Base-by-base conservation (phyloP, 2,113 vertebrate genomes). In the Cariama cristata region DNA sequence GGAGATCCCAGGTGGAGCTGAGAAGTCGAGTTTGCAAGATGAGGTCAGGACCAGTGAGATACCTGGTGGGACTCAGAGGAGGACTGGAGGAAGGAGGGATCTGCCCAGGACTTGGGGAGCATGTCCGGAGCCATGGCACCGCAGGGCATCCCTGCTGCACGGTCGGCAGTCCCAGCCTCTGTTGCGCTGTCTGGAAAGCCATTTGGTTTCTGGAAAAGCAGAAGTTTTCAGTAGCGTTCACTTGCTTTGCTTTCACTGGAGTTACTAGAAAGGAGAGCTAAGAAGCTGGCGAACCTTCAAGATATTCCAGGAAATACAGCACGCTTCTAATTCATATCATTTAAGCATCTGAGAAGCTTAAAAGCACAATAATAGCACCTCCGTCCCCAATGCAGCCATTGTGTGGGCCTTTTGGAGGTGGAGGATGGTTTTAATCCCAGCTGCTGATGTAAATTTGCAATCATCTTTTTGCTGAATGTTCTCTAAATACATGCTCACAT, bases 181-280 rank as follows among this genome's bases (percentile, higher is more conserved):
- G 1, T n/a, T 3, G 5, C 1, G 0, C 12, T 21, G 1, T 2
- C 50, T 62, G 42, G 14, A 40, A 90, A 66, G 45, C 18, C 8
- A 2, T 52, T 35, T 0, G 0, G 6, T 45, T 71, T 90, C 71
- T 0, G 1, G 44, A 59, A 59, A 67, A 56, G 5, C 32, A 26
- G 19, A 63, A 32, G 8, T 26, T 88, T 90, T 72, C 71, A 72
- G 26, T 24, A 73, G 26, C 1, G 0, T 73, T n/a, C 50, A 59
- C 60, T 79, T 23, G 17, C 42, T 92, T 79, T 84, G 53, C 85
- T 81, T 77, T 85, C 64, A 42, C 50, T 64, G 38, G 58, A 62
- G 21, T 68, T 88, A 76, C 56, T 83, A 24, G 10, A 73, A 94
- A 72, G 44, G 42, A 88, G 58, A 76, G 15, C 14, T 67, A n/a